Conservation (phyloP, 2,113 vertebrate species). For the Phasianus colchicus region DNA sequence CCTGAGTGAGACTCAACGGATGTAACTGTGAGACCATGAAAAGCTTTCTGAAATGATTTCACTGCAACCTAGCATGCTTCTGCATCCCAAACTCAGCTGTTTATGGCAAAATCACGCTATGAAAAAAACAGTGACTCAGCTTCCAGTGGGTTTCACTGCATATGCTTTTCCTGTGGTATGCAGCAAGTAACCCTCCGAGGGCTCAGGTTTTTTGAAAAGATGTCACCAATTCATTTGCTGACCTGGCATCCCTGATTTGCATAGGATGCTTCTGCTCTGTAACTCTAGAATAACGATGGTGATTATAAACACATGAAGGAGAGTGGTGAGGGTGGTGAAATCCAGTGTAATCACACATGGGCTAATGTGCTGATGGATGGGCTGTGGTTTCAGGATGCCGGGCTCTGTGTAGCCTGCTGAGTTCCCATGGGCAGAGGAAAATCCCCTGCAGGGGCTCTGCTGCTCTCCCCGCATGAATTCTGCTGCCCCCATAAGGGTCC, state of each 20-base stretch:
- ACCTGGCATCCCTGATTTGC: slow-evolving; percentile 44
- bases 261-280: slow-evolving; percentile 57
- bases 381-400: slow-evolving; percentile 15
- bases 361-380: slow-evolving; percentile 38
- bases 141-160: background rate
- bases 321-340: slow-evolving; percentile 62
- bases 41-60: background rate
- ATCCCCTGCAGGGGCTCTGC: background rate
- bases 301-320: slow-evolving; percentile 65
- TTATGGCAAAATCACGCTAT: background rate
- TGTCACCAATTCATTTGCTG: slow-evolving; percentile 44
- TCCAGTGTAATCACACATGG: slow-evolving; percentile 53
- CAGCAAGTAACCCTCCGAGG: background rate
- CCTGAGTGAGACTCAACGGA: background rate
- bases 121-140: background rate
- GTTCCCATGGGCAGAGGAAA: slow-evolving; percentile 32
- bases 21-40: background rate
- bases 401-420: slow-evolving; percentile 52
- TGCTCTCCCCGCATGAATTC: slow-evolving; percentile 29
- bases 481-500: background rate
- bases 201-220: background rate
- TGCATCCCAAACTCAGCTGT: background rate
- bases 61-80: background rate
- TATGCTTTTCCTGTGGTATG: background rate
- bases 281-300: slow-evolving; percentile 25